These are phyloP conservation scores for Pangasius larnaudii DNA, from an alignment of 2,797 vertebrate genomes.

Conservation along the genomic window DNA sequence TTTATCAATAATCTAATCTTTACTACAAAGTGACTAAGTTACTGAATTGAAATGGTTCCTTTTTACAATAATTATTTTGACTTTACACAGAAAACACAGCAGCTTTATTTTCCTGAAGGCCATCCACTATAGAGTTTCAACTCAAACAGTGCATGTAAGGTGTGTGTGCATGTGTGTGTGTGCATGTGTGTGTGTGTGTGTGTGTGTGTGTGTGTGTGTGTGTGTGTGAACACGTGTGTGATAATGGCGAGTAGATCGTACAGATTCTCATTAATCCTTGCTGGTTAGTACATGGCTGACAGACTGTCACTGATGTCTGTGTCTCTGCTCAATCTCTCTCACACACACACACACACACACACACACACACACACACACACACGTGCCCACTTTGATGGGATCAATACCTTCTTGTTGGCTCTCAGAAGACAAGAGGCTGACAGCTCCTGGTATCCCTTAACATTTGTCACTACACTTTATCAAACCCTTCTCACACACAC, in stretches of 20 bases:
- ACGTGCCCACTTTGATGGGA: conserved; percentile 48
- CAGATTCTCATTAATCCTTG: conserved; percentile 60
- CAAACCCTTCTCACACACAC: conserved; percentile 28
- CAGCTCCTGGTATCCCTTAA: conserved; percentile 52
- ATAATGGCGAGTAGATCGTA: conserved; percentile 45
- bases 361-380: conserved; percentile 55
- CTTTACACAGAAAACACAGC: background rate
- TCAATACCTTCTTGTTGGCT: conserved; percentile 60
- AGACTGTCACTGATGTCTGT: conserved; percentile 53
- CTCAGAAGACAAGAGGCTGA: conserved; percentile 54
- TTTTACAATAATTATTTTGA: background rate
- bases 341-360: conserved; percentile 45
- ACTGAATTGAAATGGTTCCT: background rate
- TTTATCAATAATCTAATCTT: background rate
- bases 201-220: conserved; percentile 14
- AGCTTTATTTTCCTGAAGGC: background rate
- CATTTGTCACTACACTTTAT: conserved; percentile 52
- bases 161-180: conserved; percentile 1
- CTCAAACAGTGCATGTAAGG: background rate
- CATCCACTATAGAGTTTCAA: background rate
- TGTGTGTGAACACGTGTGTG: conserved; percentile 4
- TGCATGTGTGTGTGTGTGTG: conserved; percentile 10
- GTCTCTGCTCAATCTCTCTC: conserved; percentile 59
- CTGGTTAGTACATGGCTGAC: conserved; percentile 57
- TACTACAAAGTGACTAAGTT: background rate